A percentile compares a stretch with the other conserved stretches of the same genome.
Conservation (phyloP, 2,113 vertebrate species). For the Sander lucioperca region DNA sequence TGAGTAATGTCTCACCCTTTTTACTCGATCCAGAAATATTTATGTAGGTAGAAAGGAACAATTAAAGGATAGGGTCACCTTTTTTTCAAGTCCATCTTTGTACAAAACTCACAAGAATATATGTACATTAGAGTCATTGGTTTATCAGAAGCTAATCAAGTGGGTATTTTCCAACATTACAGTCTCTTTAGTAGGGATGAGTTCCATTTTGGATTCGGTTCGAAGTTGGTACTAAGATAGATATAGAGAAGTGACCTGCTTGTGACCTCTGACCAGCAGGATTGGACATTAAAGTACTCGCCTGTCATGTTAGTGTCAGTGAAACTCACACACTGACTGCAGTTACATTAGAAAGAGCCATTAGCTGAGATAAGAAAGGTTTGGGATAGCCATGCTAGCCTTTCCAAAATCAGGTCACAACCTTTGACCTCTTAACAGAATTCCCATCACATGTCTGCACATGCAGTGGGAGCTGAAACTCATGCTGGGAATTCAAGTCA, state of each 20-base stretch:
- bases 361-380: constrained; percentile 8
- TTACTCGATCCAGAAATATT: too few species aligned
- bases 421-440: constrained; percentile 51
- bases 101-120: too few species aligned
- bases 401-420: constrained; percentile 26
- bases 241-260: neutral
- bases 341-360: constrained; percentile 26
- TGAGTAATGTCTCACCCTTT: too few species aligned
- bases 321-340: constrained; percentile 1
- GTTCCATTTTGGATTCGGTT: neutral
- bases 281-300: neutral
- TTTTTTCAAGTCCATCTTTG: too few species aligned
- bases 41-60: too few species aligned
- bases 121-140: too few species aligned
- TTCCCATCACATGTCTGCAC: neutral
- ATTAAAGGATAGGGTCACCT: too few species aligned
- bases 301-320: neutral
- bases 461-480: too few species aligned
- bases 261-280: constrained; percentile 7
- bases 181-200: neutral
- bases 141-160: neutral
- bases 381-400: constrained; percentile 13
- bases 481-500: constrained; percentile 10
- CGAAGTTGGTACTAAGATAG: neutral
- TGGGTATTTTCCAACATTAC: neutral